Base-by-base conservation (phyloP, 2,113 vertebrate species). In the Cinclus cinclus region DNA sequence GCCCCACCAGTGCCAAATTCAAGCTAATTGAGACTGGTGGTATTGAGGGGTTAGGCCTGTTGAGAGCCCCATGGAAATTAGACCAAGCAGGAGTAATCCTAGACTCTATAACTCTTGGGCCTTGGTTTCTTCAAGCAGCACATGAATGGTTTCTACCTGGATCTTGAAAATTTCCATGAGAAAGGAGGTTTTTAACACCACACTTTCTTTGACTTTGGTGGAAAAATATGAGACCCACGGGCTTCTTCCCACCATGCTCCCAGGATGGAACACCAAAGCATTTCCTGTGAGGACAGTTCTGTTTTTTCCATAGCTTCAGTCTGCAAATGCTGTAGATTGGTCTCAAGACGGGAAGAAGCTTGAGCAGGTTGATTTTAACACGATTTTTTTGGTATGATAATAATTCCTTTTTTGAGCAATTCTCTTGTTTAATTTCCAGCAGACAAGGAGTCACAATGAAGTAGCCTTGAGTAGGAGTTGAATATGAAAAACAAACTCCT, bases 401-500 rank as follows among this genome's bases (percentile, higher is more conserved):
- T 42, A 44, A 59, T 39, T 15, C 23, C 6, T 30, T 77, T 91
- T 83, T 77, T 53, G n/a, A 92, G 55, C 31, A 55, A 11, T 44
- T 90, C 22, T 69, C 47, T 62, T 55, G 22, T 67, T 89, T 62
- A 39, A 53, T 30, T 74, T 89, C 9, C 59, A 92, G 46, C 59
- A 93, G 83, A 90, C 5, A 44, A 90, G 59, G 62, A 92, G 70
- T 77, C 70, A 93, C 65, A 88, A 73, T 0, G 4, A 83, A 33
- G 49, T 39, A 84, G 47, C 60, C 74, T 81, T 50, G 87, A 94
- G 95, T 91, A 81, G 91, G 89, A 96, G 89, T 14, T 30, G 35
- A 78, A n/a, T 62, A 78, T 70, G 60, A 75, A 65, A 87, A 78
- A 41, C 52, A 89, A 42, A 17, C 28, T 94, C 42, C 56, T 65